These are phyloP conservation scores for Orchesella cincta DNA, from an alignment of 1,140 invertebrate species.

Conservation along the genomic window DNA sequence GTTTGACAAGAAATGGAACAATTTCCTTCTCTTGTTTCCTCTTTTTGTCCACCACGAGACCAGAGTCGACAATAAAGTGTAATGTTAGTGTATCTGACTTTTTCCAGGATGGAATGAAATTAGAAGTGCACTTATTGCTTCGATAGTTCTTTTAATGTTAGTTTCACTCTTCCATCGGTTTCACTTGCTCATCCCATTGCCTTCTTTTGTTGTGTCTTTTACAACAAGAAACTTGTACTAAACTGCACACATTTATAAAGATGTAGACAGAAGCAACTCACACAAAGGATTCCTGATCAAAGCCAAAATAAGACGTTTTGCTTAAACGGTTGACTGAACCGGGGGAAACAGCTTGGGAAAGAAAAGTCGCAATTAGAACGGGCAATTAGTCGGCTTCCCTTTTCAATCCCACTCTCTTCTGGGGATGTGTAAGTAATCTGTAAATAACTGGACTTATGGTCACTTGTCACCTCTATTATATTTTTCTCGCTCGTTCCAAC, in stretches of 20 bases:
- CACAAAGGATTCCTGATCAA: no score
- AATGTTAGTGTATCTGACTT: neutral
- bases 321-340: conserved; percentile 4
- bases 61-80: neutral
- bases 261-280: neutral
- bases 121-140: neutral
- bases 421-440: conserved; percentile 6
- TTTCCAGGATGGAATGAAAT: neutral
- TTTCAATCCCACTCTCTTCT: neutral
- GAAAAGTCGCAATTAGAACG: conserved; percentile 7
- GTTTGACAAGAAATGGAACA: neutral
- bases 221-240: neutral
- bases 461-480: conserved; percentile 12
- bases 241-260: neutral
- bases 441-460: conserved; percentile 30
- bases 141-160: neutral
- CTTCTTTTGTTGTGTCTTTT: neutral
- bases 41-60: neutral
- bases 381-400: neutral
- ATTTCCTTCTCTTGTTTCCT: no score
- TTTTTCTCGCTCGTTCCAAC: neutral
- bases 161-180: neutral
- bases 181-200: neutral
- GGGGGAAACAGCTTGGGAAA: neutral
- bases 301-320: neutral